Base-by-base conservation (phyloP, 2,888 invertebrate species). In the Punctoribates punctum region DNA sequence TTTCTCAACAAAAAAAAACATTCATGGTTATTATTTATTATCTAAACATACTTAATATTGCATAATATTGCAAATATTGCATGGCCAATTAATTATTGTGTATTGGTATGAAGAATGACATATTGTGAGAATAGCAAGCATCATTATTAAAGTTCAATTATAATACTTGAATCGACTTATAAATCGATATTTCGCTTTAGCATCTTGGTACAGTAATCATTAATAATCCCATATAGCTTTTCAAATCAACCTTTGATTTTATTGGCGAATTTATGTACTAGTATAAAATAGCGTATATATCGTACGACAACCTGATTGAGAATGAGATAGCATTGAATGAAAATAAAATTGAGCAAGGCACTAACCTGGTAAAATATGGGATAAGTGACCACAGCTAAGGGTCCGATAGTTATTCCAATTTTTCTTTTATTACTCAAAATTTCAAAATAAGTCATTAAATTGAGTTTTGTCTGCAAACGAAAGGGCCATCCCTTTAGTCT, bases 361-460 rank as follows among this genome's bases (percentile, higher is more conserved):
- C 13, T 17, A 27, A 60, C 60, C 11, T 3, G 15, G 6, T 25
- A 27, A 60, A 60, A 60, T 3, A 60, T 4, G 3, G 9, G 25
- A 27, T 17, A 27, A 27, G 23, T 60, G 5, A 60, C 11, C 4
- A 27, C 60, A 27, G 2, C 23, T 17, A 15, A 13, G 11, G 60
- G 27, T 23, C 60, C 60, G 2, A 60, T 1, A 27, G 23, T 60
- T 27, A 60, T 9, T 4, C 60, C 60, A 13, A 60, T 60, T 11
- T 60, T 60, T 15, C 27, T 23, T 60, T 57, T 57, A 57, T 13
- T 27, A n/a, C 25, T 27, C 27, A 27, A 4, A 34, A 34, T 6
- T 27, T 60, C 60, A 27, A 60, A 60, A 27, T 60, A 60, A 25
- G 60, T 13, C 60, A 60, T 60, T 27, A 60, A 11, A 27, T 60